Conservation (phyloP, 2,113 vertebrate genomes). For the Pseudorectes ferrugineus region DNA sequence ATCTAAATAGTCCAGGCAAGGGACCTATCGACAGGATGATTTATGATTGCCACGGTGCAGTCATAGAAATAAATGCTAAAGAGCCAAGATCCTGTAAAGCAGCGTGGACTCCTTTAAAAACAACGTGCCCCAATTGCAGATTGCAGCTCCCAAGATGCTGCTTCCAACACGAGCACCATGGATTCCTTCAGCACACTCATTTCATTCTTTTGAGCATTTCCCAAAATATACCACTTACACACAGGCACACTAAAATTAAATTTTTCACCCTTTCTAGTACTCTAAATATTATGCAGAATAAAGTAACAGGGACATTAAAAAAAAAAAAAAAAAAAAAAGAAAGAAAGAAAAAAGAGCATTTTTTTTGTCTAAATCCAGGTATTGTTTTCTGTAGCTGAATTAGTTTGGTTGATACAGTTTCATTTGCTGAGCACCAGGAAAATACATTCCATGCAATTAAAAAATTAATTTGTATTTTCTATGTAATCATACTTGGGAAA, state of each 20-base stretch:
- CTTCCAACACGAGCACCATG: background rate
- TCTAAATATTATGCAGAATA: background rate
- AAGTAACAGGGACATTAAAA: background rate
- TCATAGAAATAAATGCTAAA: background rate
- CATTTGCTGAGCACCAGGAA: slow-evolving; percentile 13
- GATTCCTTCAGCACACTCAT: background rate
- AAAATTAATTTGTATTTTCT: background rate
- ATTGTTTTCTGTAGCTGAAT: slow-evolving; percentile 4
- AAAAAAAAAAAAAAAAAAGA: no score
- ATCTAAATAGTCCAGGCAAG: background rate
- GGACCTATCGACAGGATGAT: background rate
- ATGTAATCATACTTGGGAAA: background rate
- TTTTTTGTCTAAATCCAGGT: slow-evolving; percentile 12
- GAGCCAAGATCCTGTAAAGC: background rate
- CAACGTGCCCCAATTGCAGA: background rate
- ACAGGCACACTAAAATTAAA: background rate
- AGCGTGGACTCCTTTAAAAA: background rate
- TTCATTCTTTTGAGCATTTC: background rate
- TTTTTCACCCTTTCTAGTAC: background rate
- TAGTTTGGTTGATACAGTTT: background rate
- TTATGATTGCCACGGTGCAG: background rate
- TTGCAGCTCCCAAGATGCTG: background rate
- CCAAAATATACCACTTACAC: background rate
- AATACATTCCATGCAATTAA: background rate
- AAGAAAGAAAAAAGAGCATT: background rate